Conservation (phyloP, 1,140 invertebrate species). For the Gonioctena quinquepunctata region DNA sequence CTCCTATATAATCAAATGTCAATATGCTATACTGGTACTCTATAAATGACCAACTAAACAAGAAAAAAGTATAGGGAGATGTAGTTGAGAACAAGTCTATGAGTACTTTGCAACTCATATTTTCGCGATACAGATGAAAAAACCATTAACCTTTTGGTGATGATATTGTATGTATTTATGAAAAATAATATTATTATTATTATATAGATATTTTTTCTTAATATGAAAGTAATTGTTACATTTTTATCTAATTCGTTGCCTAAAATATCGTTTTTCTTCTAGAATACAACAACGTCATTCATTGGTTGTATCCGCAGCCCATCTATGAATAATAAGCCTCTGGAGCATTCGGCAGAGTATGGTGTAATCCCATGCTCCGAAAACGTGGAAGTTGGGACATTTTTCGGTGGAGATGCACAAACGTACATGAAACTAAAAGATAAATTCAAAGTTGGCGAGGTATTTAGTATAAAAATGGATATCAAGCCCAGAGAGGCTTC, state of each 20-base stretch:
- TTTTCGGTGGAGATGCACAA: slow-evolving; percentile 74
- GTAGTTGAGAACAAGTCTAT: too few species aligned
- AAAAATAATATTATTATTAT: too few species aligned
- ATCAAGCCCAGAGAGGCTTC: slow-evolving; percentile 81
- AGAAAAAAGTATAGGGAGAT: too few species aligned
- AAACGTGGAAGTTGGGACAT: slow-evolving; percentile 84
- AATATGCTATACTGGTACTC: too few species aligned
- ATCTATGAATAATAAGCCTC: slow-evolving; percentile 69
- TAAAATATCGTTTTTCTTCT: slow-evolving; percentile 15
- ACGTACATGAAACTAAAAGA: slow-evolving; percentile 55
- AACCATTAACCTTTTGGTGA: too few species aligned
- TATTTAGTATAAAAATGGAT: slow-evolving; percentile 81
- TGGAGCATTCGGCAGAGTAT: slow-evolving; percentile 60
- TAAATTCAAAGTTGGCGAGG: slow-evolving; percentile 65
- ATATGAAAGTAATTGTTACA: neutral
- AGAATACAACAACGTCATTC: slow-evolving; percentile 66
- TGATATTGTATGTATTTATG: too few species aligned
- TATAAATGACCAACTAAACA: too few species aligned
- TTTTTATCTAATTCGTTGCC: neutral
- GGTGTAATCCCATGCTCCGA: slow-evolving; percentile 80
- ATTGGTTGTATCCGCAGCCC: slow-evolving; percentile 87
- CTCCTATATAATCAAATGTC: too few species aligned
- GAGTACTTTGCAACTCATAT: too few species aligned
- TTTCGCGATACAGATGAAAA: too few species aligned
- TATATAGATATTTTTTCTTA: too few species aligned